phyloP scores from a whole-genome alignment of 2,797 vertebrate genomes.

The Pelodytes ibericus region DNA sequence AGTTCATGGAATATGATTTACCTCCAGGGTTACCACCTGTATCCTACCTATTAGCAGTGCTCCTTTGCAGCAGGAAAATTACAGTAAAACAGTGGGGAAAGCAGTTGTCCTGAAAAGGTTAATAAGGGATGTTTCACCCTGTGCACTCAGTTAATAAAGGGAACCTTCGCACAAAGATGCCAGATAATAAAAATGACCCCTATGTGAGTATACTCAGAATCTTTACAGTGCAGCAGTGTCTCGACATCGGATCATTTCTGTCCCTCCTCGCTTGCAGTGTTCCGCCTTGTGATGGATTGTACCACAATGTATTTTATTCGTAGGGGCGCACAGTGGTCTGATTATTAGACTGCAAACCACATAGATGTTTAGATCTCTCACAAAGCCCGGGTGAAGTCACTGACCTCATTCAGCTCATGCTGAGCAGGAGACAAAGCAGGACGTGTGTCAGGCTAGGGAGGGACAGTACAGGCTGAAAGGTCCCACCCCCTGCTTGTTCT shows the following conservation, averaged over 20 bases:
- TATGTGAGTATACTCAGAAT: not conserved
- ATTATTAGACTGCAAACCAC: no score
- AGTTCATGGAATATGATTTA: no score
- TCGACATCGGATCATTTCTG: constrained; percentile 26
- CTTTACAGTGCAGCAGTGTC: not conserved
- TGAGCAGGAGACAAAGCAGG: not conserved
- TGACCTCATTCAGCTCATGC: not conserved
- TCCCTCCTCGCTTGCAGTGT: constrained; percentile 50
- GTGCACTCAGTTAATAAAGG: no score
- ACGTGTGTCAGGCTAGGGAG: no score
- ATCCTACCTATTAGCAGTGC: no score
- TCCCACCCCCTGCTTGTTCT: not conserved
- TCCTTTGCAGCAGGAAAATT: no score
- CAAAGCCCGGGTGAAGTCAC: not conserved
- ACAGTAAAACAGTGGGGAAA: no score
- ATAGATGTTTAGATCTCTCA: not conserved
- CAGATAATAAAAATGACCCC: not conserved
- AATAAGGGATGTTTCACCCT: no score
- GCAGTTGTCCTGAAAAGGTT: no score
- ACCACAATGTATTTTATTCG: constrained; percentile 12
- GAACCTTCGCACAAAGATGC: no score
- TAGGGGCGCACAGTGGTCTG: not conserved
- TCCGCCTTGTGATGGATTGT: constrained; percentile 26
- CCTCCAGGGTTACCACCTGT: no score
- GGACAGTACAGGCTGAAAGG: no score